phyloP scores from a whole-genome alignment of 1,140 invertebrate genomes.

The Drosophila murphyi region DNA sequence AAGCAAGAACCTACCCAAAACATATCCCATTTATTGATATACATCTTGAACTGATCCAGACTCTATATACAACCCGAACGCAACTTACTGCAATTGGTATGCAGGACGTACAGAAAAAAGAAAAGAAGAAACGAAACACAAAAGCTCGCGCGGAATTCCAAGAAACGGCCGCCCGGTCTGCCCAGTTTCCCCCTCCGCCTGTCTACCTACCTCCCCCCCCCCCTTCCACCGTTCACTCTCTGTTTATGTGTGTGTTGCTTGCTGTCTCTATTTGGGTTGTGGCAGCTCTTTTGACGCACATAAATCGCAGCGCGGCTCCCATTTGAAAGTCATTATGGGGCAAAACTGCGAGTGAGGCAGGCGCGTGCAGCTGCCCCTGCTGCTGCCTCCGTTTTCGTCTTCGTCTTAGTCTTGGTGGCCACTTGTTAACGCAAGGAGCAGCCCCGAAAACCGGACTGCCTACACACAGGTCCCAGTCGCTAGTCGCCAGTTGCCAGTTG shows the following conservation, averaged over 20 bases:
- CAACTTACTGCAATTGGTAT: too few relatives aligned
- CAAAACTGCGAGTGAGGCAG: constrained; percentile 31
- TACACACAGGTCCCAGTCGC: constrained; percentile 40
- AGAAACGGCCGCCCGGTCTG: constrained; percentile 74
- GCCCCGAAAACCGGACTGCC: constrained; percentile 69
- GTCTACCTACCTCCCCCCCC: background rate
- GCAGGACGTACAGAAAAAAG: background rate
- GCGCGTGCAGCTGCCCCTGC: constrained; percentile 70
- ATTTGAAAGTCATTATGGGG: constrained; percentile 76
- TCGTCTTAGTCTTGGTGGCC: constrained; percentile 55
- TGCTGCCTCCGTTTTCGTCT: constrained; percentile 15
- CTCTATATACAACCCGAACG: too few relatives aligned
- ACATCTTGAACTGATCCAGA: too few relatives aligned
- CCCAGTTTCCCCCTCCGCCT: constrained; percentile 18
- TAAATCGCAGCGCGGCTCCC: constrained; percentile 77
- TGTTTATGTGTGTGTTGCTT: background rate
- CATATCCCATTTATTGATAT: too few relatives aligned
- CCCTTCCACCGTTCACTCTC: constrained; percentile 15
- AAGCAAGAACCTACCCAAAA: too few relatives aligned
- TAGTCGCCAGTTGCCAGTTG: background rate
- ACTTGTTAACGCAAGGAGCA: constrained; percentile 79
- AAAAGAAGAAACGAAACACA: constrained; percentile 18
- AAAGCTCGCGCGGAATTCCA: constrained; percentile 76
- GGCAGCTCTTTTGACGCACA: constrained; percentile 61
- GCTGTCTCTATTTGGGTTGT: background rate